These are phyloP conservation scores for Pempheris klunzingeri DNA, from an alignment of 2,797 vertebrate genomes.

Conservation along the genomic window DNA sequence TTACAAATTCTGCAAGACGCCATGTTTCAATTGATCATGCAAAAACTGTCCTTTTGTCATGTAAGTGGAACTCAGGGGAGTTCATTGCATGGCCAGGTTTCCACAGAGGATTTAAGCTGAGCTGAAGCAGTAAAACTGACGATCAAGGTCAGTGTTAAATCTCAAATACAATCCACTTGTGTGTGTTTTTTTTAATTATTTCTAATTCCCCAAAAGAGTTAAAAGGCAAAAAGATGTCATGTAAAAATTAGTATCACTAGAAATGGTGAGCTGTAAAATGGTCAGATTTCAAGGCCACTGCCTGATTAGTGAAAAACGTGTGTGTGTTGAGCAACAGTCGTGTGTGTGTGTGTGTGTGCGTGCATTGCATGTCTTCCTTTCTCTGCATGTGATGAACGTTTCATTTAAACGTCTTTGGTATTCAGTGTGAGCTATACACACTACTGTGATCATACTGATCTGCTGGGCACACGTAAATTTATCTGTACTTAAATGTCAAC, in stretches of 20 bases:
- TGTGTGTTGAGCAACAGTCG: constrained; percentile 45
- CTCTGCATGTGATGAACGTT: constrained; percentile 38
- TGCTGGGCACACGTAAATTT: background rate
- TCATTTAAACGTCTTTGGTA: constrained; percentile 25
- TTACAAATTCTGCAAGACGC: background rate
- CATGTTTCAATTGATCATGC: constrained; percentile 13
- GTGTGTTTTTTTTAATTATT: background rate
- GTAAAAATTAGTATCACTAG: constrained; percentile 37
- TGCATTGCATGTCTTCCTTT: constrained; percentile 11
- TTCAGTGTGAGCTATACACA: background rate
- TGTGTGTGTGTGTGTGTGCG: constrained; percentile 8
- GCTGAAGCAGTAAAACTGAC: background rate
- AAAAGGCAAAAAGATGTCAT: constrained; percentile 12
- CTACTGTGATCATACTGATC: constrained; percentile 13
- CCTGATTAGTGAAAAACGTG: constrained; percentile 39
- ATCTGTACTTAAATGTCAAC: background rate
- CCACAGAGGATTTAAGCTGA: constrained; percentile 13
- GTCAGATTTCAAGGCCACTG: constrained; percentile 57
- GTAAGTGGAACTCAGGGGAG: background rate
- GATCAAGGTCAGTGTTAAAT: constrained; percentile 6
- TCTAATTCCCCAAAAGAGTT: constrained; percentile 21
- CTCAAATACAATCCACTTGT: background rate
- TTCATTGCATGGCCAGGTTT: background rate
- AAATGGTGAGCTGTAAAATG: constrained; percentile 36
- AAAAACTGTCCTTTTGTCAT: constrained; percentile 5